phyloP scores from a whole-genome alignment of 2,797 vertebrate species.

The Eulemur mongoz region DNA sequence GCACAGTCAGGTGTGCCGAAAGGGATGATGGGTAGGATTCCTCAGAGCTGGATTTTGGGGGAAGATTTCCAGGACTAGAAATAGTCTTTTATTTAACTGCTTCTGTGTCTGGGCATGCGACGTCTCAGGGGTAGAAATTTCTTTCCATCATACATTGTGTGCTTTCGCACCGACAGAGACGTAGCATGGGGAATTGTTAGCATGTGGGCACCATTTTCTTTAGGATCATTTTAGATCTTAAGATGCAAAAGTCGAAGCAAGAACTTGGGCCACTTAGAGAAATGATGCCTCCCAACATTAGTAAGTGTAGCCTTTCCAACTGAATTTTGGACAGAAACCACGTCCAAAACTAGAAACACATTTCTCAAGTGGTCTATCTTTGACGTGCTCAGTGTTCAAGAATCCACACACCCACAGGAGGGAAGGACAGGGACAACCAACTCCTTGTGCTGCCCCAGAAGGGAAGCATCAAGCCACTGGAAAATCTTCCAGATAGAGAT shows the following conservation, averaged over 20 bases:
- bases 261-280: neutral
- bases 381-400: neutral
- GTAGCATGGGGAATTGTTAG: neutral
- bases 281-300: neutral
- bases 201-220: neutral
- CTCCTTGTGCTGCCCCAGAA: neutral
- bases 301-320: neutral
- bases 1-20: accelerated
- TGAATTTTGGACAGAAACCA: neutral
- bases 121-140: neutral
- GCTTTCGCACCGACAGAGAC: neutral
- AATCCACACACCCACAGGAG: neutral
- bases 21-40: neutral
- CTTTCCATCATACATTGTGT: neutral
- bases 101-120: neutral
- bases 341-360: neutral
- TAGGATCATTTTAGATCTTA: constrained; percentile 39
- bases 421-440: neutral
- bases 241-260: constrained; percentile 57
- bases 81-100: neutral
- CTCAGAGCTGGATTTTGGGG: neutral
- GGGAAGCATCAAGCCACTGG: neutral
- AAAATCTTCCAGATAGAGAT: neutral
- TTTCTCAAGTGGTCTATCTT: neutral
- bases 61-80: neutral